Evolutionary conservation across 2,797 vertebrate genomes (phyloP).

Genomic region (Carcharodon carcharias): DNA sequence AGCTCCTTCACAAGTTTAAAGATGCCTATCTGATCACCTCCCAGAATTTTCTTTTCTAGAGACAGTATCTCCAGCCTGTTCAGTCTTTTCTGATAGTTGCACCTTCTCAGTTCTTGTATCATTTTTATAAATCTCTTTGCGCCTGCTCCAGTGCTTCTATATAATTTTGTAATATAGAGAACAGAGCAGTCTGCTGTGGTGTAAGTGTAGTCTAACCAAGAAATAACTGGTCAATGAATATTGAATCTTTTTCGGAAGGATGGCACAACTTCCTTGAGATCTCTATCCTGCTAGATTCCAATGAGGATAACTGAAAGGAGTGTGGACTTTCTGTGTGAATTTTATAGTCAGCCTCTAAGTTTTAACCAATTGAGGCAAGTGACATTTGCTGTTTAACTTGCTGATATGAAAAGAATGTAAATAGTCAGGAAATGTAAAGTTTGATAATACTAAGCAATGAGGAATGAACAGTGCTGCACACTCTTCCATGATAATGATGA

Average conservation of each 20-base stretch:
- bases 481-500: neutral
- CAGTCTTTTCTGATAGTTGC: neutral
- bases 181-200: neutral
- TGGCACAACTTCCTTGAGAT: too few species aligned
- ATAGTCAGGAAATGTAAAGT: neutral
- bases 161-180: neutral
- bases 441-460: neutral
- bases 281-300: neutral
- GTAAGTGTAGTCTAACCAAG: neutral
- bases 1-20: neutral
- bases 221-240: neutral
- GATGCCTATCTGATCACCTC: neutral
- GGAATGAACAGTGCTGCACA: neutral
- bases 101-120: neutral
- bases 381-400: neutral
- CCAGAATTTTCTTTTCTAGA: neutral
- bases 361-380: neutral
- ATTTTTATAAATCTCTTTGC: neutral
- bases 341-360: neutral
- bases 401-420: neutral
- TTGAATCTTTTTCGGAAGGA: neutral
- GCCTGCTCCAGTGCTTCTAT: neutral
- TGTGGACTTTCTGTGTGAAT: neutral
- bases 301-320: neutral
- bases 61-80: neutral